These are phyloP conservation scores for Enteromius trimaculatus DNA, from an alignment of 2,797 vertebrate species.

Conservation along the genomic window DNA sequence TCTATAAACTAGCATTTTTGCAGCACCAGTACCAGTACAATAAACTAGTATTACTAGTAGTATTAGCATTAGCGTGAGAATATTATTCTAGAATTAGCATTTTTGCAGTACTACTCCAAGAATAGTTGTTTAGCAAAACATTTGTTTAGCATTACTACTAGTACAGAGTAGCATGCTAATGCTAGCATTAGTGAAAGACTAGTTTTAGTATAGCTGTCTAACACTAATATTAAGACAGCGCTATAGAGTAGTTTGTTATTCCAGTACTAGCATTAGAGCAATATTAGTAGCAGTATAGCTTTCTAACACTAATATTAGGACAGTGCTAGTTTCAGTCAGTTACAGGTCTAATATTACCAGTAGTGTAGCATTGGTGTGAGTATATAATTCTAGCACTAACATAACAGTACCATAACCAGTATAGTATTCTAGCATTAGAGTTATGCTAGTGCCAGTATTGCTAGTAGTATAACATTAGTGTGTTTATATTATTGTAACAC, in stretches of 20 bases:
- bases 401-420: background rate
- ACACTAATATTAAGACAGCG: no score
- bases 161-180: background rate
- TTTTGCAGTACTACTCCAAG: background rate
- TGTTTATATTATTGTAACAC: background rate
- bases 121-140: background rate
- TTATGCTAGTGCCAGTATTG: accelerated
- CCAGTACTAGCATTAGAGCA: no score
- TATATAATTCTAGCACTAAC: background rate
- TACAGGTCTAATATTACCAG: background rate
- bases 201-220: no score
- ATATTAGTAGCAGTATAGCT: no score
- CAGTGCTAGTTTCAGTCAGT: no score
- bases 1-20: no score
- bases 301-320: no score
- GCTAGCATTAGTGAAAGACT: background rate
- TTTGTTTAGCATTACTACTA: background rate
- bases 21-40: background rate
- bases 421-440: no score
- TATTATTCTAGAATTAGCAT: background rate
- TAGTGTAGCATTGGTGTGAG: no score
- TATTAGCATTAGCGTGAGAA: background rate
- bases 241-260: no score
- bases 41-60: no score
- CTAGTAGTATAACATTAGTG: no score